Evolutionary conservation across 2,797 vertebrate species (phyloP), one percentile per base, ranked within the genome.

Genomic region (Varecia variegata): DNA sequence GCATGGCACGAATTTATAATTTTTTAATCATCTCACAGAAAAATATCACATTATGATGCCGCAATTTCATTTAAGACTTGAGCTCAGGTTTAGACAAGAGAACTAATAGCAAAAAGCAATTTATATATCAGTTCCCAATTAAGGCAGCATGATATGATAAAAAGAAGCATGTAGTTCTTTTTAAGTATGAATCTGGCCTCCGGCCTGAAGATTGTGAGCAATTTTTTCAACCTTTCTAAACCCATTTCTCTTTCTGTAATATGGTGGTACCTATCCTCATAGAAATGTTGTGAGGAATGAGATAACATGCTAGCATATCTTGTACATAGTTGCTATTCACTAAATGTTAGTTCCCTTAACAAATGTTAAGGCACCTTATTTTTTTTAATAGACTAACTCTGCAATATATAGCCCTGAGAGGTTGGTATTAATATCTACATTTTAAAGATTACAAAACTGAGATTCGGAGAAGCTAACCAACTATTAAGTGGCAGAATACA

Each of bases 371-470:
- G 15, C 2, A 76, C 82, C 13, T 58, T 87, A 74, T 58, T 47
- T 88, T 76, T 67, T 80, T 45, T 54, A 91, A 83, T 23, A 40
- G 18, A 73, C 38, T 88, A 76, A 88, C n/a, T 85, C 43, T 83
- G 25, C 2, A 92, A 88, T 54, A 86, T 87, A 92, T 35, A 86
- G 50, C 38, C 12, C 58, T 67, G 74, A 96, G 52, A 73, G 43
- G 32, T 7, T 84, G 23, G 17, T 84, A 89, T 73, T 92, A 90
- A 56, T 95, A 88, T 80, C 56, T 79, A 92, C 35, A 96, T 84
- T 83, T 95, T 88, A 95, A 38, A 95, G 52, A 94, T 68, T 20
- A 90, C 15, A 79, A 97, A 96, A 93, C 8, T 76, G 58, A 95
- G 58, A 77, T 15, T 43, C 10, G n/a, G 18, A 32, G 23, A 86